phyloP scores from a whole-genome alignment of 1,140 invertebrate species.

The Drosophila prosaltans region DNA sequence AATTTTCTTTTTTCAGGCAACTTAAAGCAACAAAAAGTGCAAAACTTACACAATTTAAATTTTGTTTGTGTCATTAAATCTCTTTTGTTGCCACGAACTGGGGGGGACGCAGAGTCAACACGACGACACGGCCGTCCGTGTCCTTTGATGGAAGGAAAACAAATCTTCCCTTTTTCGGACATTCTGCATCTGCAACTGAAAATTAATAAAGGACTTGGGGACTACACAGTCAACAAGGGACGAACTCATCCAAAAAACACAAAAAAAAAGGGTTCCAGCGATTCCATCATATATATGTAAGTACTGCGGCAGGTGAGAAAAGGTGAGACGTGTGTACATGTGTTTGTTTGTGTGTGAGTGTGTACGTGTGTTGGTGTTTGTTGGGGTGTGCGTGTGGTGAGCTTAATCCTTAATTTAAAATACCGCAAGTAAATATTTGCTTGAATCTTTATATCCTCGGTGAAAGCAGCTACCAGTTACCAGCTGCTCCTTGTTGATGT shows the following conservation, averaged over 20 bases:
- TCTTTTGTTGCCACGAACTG: constrained; percentile 3
- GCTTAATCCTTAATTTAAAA: constrained; percentile 13
- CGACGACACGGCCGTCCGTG: neutral
- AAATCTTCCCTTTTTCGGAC: constrained; percentile 2
- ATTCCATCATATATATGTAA: neutral
- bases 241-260: neutral
- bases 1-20: neutral
- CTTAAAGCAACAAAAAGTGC: neutral
- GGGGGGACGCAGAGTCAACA: constrained; percentile 2
- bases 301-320: neutral
- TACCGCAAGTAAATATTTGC: constrained; percentile 12
- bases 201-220: constrained; percentile 12
- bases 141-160: constrained; percentile 6
- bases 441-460: constrained; percentile 5
- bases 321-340: constrained; percentile 5
- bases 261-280: constrained; percentile 4
- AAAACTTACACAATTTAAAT: constrained; percentile 4
- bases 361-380: neutral
- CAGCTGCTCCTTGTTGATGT: constrained; percentile 8
- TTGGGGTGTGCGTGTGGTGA: neutral
- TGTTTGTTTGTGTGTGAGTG: constrained; percentile 1
- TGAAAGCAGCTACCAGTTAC: constrained; percentile 5
- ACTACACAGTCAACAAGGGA: constrained; percentile 8
- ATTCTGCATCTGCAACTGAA: constrained; percentile 11
- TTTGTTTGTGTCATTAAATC: neutral